Evolutionary conservation across 2,797 vertebrate genomes (phyloP), one percentile per base, ranked within the genome.

Genomic region (Chloroceryle inda): DNA sequence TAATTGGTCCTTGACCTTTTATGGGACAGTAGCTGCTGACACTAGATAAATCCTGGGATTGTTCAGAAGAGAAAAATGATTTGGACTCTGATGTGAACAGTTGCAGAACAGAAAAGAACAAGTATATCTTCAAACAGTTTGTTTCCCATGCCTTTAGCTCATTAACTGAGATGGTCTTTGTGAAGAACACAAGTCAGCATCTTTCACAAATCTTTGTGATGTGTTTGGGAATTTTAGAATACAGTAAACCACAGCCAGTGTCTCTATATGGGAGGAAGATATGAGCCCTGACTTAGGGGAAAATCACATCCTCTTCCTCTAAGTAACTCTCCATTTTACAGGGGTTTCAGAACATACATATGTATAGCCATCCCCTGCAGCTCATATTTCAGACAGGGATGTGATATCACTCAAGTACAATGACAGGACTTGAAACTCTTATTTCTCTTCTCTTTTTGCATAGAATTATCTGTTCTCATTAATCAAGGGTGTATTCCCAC

Each of bases 251-350:
- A 29, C 12, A 72, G 31, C 2, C 15, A 31, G 1, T 38, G 7
- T 42, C 16, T 79, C 29, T 50, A 13, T 10, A 9, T 40, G 3
- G 14, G 11, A 63, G 19, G 13, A 93, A 58, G 9, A 5, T 37
- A 33, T 0, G 0, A 69, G 7, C 5, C 7, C 23, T 27, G 33
- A 66, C 38, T 66, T 61, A 31, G 21, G 3, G 31, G 11, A 71
- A 55, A 72, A 67, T 53, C 9, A 74, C 13, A 9, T 37, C 5
- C 4, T 71, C 38, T 78, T 3, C 44, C 2, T 66, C 7, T 56
- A 23, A 35, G 33, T n/a, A 72, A 10, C 6, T 78, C 75, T 21
- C 4, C 8, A 8, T 53, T 78, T 45, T 82, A n/a, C 10, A 27
- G 3, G 2, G 2, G 3, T 50, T 85, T 56, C 66, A 42, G 77